These are phyloP conservation scores for Nomada ferruginata DNA, from an alignment of 2,888 invertebrate species.

Conservation along the genomic window DNA sequence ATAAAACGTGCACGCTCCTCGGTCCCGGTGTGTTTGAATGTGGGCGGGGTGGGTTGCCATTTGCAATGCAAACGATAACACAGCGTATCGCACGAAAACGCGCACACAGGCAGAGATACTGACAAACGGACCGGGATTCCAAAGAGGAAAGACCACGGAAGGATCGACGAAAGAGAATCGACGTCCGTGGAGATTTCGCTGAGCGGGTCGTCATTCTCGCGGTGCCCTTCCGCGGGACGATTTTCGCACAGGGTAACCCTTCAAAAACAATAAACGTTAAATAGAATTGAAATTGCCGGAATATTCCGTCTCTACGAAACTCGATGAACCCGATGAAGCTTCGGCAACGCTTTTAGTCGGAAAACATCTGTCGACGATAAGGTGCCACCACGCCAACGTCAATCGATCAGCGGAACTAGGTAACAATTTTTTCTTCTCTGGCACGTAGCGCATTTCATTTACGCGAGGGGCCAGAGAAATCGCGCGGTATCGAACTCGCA, in stretches of 20 bases:
- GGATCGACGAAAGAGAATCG: conserved; percentile 29
- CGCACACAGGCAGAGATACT: conserved; percentile 50
- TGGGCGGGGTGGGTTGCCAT: conserved; percentile 75
- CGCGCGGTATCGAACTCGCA: conserved; percentile 46
- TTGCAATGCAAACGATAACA: conserved; percentile 83
- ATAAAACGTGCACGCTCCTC: conserved; percentile 68
- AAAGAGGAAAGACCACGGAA: conserved; percentile 44
- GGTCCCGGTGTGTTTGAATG: conserved; percentile 64
- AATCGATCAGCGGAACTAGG: conserved; percentile 68
- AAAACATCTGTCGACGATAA: background rate
- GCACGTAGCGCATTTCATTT: conserved; percentile 69
- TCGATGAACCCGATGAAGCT: background rate
- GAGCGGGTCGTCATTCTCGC: conserved; percentile 14
- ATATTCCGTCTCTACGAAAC: background rate
- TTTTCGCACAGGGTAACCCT: background rate
- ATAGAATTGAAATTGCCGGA: too few species aligned
- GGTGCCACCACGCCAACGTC: background rate
- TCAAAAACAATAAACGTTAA: too few species aligned
- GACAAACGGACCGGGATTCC: conserved; percentile 45
- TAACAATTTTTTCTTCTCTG: conserved; percentile 44
- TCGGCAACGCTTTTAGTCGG: background rate
- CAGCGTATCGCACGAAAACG: conserved; percentile 76
- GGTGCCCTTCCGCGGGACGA: background rate
- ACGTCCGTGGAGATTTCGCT: conserved; percentile 26
- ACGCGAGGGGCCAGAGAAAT: conserved; percentile 34